These are phyloP conservation scores for Pterophyllum scalare DNA, from an alignment of 2,113 vertebrate genomes.

Conservation along the genomic window DNA sequence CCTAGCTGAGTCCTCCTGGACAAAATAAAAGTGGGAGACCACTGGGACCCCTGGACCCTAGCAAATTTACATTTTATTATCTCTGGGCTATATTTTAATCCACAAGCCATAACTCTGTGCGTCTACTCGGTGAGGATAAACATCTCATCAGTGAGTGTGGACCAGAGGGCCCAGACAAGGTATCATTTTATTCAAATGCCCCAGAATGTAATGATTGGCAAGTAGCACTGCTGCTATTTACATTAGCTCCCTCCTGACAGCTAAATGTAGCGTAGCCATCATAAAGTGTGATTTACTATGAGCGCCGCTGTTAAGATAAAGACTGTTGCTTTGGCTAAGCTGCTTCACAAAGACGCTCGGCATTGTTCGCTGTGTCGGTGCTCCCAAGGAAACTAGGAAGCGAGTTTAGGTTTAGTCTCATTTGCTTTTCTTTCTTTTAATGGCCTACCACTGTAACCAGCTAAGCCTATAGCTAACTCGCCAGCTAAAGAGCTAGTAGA, in stretches of 20 bases:
- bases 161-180: neutral
- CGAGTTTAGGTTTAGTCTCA: neutral
- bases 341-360: constrained; percentile 13
- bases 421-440: neutral
- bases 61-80: neutral
- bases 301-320: neutral
- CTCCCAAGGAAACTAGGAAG: neutral
- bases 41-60: neutral
- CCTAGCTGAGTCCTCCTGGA: constrained; percentile 10
- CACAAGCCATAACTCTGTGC: neutral
- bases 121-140: neutral
- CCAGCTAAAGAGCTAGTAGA: constrained; percentile 47
- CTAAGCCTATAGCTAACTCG: constrained; percentile 39
- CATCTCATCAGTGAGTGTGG: neutral
- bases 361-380: constrained; percentile 15
- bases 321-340: constrained; percentile 30
- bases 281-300: constrained; percentile 38
- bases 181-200: neutral
- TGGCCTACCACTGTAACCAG: constrained; percentile 16
- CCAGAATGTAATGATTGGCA: neutral
- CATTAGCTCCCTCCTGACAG: constrained; percentile 4
- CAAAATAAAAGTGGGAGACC: constrained; percentile 32
- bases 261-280: constrained; percentile 45
- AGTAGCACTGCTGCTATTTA: neutral
- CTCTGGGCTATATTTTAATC: neutral